Evolutionary conservation across 2,113 vertebrate species (phyloP).

Genomic region (Cheirogaleus medius): DNA sequence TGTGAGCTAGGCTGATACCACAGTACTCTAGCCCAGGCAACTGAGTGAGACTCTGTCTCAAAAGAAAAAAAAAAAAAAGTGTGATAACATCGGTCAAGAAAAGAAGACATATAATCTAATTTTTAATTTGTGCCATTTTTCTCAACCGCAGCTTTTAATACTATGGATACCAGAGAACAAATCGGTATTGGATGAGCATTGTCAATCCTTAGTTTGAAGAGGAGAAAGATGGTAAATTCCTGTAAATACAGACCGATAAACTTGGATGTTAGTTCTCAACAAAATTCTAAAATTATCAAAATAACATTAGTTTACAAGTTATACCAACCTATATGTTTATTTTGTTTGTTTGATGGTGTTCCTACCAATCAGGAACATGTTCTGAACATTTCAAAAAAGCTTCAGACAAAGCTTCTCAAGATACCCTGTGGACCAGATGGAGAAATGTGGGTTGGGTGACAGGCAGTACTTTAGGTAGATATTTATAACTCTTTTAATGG

Average conservation of each 20-base stretch:
- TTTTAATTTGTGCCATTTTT: neutral
- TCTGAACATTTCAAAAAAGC: conserved; percentile 15
- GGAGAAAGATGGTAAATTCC: neutral
- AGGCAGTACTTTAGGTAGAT: conserved; percentile 1
- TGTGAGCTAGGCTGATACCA: no score
- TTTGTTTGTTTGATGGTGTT: conserved; percentile 2
- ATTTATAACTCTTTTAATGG: conserved; percentile 15
- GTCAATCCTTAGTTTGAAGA: neutral
- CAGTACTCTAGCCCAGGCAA: no score
- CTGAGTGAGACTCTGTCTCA: no score
- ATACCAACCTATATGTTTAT: neutral
- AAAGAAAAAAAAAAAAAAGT: neutral
- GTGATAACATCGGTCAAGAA: neutral
- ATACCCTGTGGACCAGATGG: neutral
- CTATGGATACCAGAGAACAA: neutral
- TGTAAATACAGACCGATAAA: neutral
- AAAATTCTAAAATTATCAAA: conserved; percentile 31
- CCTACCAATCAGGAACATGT: neutral
- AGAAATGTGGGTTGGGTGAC: neutral
- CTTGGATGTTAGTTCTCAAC: neutral
- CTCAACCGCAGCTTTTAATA: neutral
- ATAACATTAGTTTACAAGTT: neutral
- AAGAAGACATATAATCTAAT: neutral
- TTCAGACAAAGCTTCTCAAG: conserved; percentile 8
- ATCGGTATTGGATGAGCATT: neutral